Base-by-base conservation (phyloP, 2,888 invertebrate species). In the Argyra leucocephala region DNA sequence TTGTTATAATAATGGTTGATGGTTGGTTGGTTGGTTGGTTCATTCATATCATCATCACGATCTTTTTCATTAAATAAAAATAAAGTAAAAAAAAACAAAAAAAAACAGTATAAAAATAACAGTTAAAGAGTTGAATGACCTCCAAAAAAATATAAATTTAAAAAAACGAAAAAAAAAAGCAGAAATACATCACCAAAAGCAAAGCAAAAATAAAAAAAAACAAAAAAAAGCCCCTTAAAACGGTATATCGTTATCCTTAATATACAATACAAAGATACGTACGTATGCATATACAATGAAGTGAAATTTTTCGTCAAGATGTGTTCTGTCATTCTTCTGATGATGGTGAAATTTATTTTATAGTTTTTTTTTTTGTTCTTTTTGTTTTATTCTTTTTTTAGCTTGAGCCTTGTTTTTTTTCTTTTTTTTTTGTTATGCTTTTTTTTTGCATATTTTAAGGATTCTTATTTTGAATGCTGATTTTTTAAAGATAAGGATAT, bases 41-140 rank as follows among this genome's bases (percentile, higher is more conserved):
- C 31, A 31, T 31, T 48, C 48, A 48, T 48, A 48, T 48, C 48
- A 18, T 48, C 48, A 48, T 48, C 48, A 48, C 48, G 48, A 48
- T 48, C 48, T 48, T 48, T 48, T 48, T 48, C 2, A 10, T 48
- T 18, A 31, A 31, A 31, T 31, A 10, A 31, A 31, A n/a, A n/a
- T n/a, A n/a, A n/a, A n/a, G n/a, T n/a, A n/a, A 26, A 7, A 26
- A 7, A 26, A 7, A 26, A 31, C 31, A 3, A 31, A 31, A 31
- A 31, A 31, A 7, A 31, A 31, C 7, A 6, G 31, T 10, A 31
- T 10, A 4, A 26, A 26, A 5, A 37, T 18, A 15, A n/a, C n/a
- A 48, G 18, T 48, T 48, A 15, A 48, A n/a, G n/a, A 48, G 48
- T 48, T 48, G 48, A 48, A 48, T 48, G 48, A 48, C 48, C 48